Percentiles rank a stretch among this genome's conserved stretches.
Conservation (phyloP, 2,888 invertebrate species). For the Shargacucullia verbasci region DNA sequence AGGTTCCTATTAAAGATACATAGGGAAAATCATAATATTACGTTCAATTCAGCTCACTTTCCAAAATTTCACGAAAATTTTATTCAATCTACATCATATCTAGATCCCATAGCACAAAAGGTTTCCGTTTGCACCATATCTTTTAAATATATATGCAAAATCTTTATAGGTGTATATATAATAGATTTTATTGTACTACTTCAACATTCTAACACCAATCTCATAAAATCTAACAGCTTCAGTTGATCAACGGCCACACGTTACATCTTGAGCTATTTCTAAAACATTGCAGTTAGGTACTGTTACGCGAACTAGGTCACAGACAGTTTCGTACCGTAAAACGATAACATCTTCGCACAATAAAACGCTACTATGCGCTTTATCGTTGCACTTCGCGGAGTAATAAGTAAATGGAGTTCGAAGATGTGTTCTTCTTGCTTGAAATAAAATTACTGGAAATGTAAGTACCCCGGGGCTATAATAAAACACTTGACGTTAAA, state of each 20-base stretch:
- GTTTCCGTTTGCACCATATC: too few species aligned
- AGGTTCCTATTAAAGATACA: constrained; percentile 4
- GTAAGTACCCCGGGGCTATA: too few species aligned
- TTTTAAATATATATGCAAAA: too few species aligned
- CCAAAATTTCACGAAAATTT: too few species aligned
- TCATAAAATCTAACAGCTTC: constrained; percentile 27
- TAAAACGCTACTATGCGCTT: constrained; percentile 56
- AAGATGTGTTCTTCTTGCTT: too few species aligned
- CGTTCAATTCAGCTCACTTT: too few species aligned
- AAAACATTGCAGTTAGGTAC: constrained; percentile 56
- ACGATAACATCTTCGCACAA: constrained; percentile 60
- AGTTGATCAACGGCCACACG: constrained; percentile 35
- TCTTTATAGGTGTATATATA: too few species aligned
- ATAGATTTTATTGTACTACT: neutral
- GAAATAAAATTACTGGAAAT: too few species aligned
- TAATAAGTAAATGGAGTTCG: constrained; percentile 16
- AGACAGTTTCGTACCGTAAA: constrained; percentile 58
- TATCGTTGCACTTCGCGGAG: constrained; percentile 42
- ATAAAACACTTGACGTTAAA: too few species aligned
- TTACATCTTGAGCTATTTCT: constrained; percentile 45
- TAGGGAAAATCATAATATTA: neutral
- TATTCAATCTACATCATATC: too few species aligned
- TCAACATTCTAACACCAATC: constrained; percentile 7
- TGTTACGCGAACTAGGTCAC: constrained; percentile 59
- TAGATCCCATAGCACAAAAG: too few species aligned